Evolutionary conservation across 2,888 invertebrate genomes (phyloP), one percentile per base, ranked within the genome.

Genomic region (Sussaba pulchella): DNA sequence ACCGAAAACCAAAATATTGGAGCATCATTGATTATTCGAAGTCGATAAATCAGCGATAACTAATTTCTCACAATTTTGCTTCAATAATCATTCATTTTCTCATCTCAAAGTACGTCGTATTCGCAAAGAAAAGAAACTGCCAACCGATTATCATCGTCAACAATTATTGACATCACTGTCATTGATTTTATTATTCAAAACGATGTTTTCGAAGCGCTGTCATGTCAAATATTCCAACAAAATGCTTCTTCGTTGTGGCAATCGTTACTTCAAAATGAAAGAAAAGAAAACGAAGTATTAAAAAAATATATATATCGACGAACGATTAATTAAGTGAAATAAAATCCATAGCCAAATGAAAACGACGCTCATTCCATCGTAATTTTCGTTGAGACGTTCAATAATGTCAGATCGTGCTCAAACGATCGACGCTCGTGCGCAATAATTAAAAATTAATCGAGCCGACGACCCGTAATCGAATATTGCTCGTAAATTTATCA

Each of bases 71-170:
- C 2, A 31, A 31, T 31, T 47, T 64, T 47, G 26, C 64, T 17
- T 8, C 26, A 14, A 47, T 5, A 64, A 64, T 39, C n/a, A 21
- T n/a, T 64, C 50, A 21, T 41, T 31, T 31, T 17, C 14, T 24
- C 41, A 41, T 54, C n/a, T 31, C 26, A 45, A 54, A 26, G 24
- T 19, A 26, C 39, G 26, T 2, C 43, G 26, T 31, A 57, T 19
- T 71, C 31, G 47, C 59, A 59, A 47, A 66, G n/a, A 47, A n/a
- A 17, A 45, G 59, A 71, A 71, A 52, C 70, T 71, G 70, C 70
- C 70, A 59, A 47, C 36, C 26, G n/a, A 71, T 41, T 39, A 19
- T 19, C 10, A 24, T 70, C 43, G n/a, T 47, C 31, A n/a, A n/a
- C 6, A 2, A 31, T 31, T 31, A 31, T 31, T 6, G 31, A 31